Conservation (phyloP, 2,113 vertebrate genomes). For the Urocynchramus pylzowi region DNA sequence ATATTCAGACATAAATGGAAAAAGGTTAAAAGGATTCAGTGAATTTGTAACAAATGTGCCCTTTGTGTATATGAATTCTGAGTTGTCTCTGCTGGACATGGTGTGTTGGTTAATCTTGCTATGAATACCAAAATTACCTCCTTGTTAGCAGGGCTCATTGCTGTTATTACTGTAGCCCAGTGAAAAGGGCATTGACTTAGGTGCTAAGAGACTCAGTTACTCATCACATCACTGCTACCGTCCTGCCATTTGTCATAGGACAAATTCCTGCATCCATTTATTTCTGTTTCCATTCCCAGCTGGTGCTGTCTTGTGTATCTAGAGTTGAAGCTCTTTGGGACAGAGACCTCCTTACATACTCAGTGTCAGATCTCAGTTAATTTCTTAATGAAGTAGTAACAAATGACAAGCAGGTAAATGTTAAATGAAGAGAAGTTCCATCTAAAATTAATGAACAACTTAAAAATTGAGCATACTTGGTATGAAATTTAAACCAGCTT, state of each 20-base stretch:
- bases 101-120: constrained; percentile 34
- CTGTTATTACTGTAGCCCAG: not conserved
- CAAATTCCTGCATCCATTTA: not conserved
- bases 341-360: not conserved
- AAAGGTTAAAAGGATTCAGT: constrained; percentile 61
- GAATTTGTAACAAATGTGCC: constrained; percentile 35
- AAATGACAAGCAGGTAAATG: not conserved
- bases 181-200: constrained; percentile 9
- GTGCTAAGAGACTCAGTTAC: not conserved
- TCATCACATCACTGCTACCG: not conserved
- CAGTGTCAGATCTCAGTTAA: not conserved
- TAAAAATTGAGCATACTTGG: not conserved
- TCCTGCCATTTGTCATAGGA: not conserved
- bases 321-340: not conserved
- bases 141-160: not conserved
- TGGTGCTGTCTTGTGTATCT: not conserved
- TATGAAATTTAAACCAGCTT: not conserved
- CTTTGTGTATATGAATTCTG: constrained; percentile 49
- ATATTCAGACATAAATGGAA: constrained; percentile 50
- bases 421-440: not conserved
- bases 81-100: not conserved
- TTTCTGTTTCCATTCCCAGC: not conserved
- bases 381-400: not conserved
- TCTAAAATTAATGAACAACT: not conserved
- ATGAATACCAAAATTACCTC: constrained; percentile 53